A percentile compares a stretch with the other conserved stretches of the same genome.
Evolutionary conservation across 2,113 vertebrate species (phyloP).

Genomic region (Chauna torquata): DNA sequence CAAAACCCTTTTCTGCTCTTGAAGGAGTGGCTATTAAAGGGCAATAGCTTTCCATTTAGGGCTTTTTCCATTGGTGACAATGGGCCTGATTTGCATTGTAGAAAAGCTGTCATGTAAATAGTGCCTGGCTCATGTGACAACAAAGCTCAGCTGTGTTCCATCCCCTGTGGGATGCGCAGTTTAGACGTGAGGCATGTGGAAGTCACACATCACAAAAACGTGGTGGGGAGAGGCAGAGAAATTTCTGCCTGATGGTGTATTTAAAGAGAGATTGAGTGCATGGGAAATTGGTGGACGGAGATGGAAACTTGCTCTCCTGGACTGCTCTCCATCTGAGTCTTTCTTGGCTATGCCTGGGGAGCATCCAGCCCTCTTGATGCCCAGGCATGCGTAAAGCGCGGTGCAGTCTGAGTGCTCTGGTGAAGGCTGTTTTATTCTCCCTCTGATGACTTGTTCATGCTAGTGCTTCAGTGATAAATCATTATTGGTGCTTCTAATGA

Average conservation of each 20-base stretch:
- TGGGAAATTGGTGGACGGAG: neutral
- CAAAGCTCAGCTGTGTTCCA: neutral
- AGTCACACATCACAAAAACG: neutral
- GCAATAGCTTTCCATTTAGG: neutral
- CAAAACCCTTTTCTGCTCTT: neutral
- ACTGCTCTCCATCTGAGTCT: neutral
- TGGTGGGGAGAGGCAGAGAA: neutral
- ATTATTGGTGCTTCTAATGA: slow-evolving; percentile 10
- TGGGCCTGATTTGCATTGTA: neutral
- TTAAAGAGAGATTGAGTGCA: neutral
- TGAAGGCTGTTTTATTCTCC: neutral
- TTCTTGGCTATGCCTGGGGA: neutral
- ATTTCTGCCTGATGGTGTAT: neutral
- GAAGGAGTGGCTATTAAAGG: neutral
- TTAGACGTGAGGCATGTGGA: neutral
- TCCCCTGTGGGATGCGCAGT: neutral
- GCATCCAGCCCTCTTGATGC: neutral
- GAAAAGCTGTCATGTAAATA: neutral
- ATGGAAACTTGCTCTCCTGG: neutral
- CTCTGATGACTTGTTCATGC: neutral
- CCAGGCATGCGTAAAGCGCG: neutral
- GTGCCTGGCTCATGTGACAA: neutral
- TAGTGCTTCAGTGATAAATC: neutral
- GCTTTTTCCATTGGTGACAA: neutral
- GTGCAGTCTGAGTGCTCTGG: neutral